phyloP scores from a whole-genome alignment of 2,888 invertebrate species.

The Drymonia ruficornis region DNA sequence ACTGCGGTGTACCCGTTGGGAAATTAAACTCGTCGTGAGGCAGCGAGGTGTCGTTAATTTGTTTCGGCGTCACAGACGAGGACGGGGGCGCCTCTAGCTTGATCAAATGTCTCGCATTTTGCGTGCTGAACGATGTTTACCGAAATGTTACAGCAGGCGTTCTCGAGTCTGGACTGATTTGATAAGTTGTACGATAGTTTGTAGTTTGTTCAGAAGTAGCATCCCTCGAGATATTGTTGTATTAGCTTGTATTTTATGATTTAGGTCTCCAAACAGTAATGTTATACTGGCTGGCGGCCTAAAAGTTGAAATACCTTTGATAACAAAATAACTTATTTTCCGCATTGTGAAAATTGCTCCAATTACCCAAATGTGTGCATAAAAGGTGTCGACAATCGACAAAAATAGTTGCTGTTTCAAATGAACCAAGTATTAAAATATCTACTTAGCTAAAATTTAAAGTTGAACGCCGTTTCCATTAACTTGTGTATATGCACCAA shows the following conservation, averaged over 20 bases:
- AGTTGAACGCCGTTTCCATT: background rate
- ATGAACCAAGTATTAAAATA: background rate
- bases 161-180: constrained; percentile 26
- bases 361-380: too few species aligned
- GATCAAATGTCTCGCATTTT: constrained; percentile 31
- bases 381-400: too few species aligned
- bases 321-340: too few species aligned
- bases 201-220: background rate
- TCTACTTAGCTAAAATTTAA: background rate
- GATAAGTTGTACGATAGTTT: constrained; percentile 14
- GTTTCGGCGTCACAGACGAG: constrained; percentile 61
- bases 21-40: constrained; percentile 72
- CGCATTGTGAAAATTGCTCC: too few species aligned
- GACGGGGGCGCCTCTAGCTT: constrained; percentile 34
- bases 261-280: too few species aligned
- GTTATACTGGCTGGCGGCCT: too few species aligned
- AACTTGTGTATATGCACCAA: background rate
- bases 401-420: too few species aligned
- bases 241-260: background rate
- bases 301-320: too few species aligned
- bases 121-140: constrained; percentile 33
- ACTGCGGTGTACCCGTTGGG: constrained; percentile 69
- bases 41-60: constrained; percentile 69
- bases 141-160: constrained; percentile 30
- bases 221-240: background rate